phyloP scores from a whole-genome alignment of 2,888 invertebrate genomes.

The Apoda limacodes region DNA sequence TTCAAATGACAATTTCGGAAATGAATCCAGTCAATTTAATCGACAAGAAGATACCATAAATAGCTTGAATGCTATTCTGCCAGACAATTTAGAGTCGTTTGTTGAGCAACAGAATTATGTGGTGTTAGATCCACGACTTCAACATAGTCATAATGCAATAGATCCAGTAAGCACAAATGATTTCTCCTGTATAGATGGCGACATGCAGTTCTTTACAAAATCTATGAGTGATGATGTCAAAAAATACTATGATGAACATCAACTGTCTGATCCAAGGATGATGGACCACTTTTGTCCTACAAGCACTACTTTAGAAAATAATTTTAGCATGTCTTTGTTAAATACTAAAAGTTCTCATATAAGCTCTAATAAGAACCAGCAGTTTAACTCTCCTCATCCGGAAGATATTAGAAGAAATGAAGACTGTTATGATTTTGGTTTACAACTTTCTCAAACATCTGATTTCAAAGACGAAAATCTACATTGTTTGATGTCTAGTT shows the following conservation, averaged over 20 bases:
- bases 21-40: slow-evolving; percentile 35
- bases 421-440: slow-evolving; percentile 53
- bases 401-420: slow-evolving; percentile 49
- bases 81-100: slow-evolving; percentile 55
- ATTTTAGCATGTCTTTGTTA: slow-evolving; percentile 51
- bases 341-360: slow-evolving; percentile 47
- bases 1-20: slow-evolving; percentile 32
- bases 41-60: slow-evolving; percentile 50
- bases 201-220: slow-evolving; percentile 62
- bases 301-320: slow-evolving; percentile 47
- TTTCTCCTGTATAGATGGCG: slow-evolving; percentile 57
- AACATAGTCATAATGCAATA: slow-evolving; percentile 36
- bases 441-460: slow-evolving; percentile 45
- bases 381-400: slow-evolving; percentile 41
- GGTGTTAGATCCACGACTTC: slow-evolving; percentile 43
- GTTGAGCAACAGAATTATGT: slow-evolving; percentile 55
- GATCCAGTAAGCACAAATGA: slow-evolving; percentile 45
- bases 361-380: slow-evolving; percentile 39
- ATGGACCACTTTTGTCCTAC: slow-evolving; percentile 53
- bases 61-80: slow-evolving; percentile 49
- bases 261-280: slow-evolving; percentile 42
- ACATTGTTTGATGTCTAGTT: slow-evolving; percentile 51
- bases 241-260: slow-evolving; percentile 58
- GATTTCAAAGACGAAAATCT: slow-evolving; percentile 51
- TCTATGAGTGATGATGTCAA: slow-evolving; percentile 63